phyloP scores from a whole-genome alignment of 64 coral and sea anemone genomes.

The Pocillopora verrucosa region DNA sequence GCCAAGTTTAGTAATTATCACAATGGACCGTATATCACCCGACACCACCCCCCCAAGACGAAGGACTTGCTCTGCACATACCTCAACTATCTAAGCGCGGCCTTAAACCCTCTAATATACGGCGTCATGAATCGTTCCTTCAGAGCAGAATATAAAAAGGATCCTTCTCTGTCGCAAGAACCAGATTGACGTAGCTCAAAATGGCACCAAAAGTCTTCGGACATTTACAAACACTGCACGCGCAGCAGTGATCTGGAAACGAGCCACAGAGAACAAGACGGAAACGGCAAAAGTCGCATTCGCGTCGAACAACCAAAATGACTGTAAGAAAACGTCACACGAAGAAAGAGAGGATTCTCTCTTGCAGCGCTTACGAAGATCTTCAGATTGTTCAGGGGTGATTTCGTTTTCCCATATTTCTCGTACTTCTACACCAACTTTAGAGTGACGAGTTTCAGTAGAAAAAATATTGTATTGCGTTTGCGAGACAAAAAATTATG shows the following conservation, averaged over 20 bases:
- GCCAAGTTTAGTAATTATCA: slow-evolving; percentile 21
- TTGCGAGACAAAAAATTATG: no score
- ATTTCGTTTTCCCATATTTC: slow-evolving; percentile 13
- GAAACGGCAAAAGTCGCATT: not conserved
- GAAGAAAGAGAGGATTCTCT: not conserved
- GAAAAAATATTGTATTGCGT: no score
- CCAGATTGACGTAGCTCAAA: not conserved
- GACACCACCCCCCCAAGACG: not conserved
- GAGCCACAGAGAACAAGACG: not conserved
- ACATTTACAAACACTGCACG: slow-evolving; percentile 22
- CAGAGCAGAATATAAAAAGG: slow-evolving; percentile 35
- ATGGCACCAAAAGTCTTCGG: not conserved
- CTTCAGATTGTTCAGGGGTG: not conserved
- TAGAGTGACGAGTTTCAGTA: not conserved
- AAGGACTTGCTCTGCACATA: slow-evolving; percentile 3
- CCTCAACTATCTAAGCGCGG: slow-evolving; percentile 19
- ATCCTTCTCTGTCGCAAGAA: slow-evolving; percentile 31
- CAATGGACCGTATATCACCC: not conserved
- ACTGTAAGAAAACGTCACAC: not conserved
- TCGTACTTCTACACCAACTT: not conserved
- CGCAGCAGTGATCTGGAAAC: not conserved
- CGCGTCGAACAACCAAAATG: not conserved
- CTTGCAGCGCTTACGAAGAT: not conserved
- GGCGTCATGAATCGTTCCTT: slow-evolving; percentile 46
- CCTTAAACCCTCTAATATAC: slow-evolving; percentile 34